Base-by-base conservation (phyloP, 2,888 invertebrate genomes). In the Cheilosia pagana region DNA sequence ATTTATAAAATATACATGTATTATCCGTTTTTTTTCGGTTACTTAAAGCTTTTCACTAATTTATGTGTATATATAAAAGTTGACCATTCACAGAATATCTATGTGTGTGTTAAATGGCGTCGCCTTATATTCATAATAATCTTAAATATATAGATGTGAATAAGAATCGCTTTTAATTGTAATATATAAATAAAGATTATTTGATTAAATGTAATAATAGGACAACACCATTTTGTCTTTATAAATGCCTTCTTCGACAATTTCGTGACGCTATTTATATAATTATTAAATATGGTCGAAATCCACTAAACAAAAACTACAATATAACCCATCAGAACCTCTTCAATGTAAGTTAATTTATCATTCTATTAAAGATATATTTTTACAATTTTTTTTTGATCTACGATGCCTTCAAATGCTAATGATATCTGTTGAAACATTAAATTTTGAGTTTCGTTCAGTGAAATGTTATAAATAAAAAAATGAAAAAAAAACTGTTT, bases 111-210 rank as follows among this genome's bases (percentile, higher is more conserved):
- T 74, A 83, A 74, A 63, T 74, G 78, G 83, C 83, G 78, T 79
- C 83, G 79, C 79, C 79, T 75, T 83, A 79, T 79, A 83, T 79
- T 68, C 72, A 67, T 67, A 82, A 67, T 55, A 81, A 81, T 60
- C 71, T 70, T 41, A 63, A 74, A 83, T 52, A 39, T 52, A 43
- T 81, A 70, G 67, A 76, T 85, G 75, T 76, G 85, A 65, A 70
- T 65, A 79, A 62, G 71, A 81, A 67, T 71, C 71, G 81, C 81
- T 85, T 85, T 81, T 76, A 67, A 85, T 76, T 85, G 85, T 85
- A 85, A 72, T 31, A 78, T 31, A 78, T 63, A 85, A 70, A 65
- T 62, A 75, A 70, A 63, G 63, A 83, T 78, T 74, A 70, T 74
- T 83, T 75, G 59, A 53, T 43, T 74, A 75, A 75, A 74, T 19